Evolutionary conservation across 2,888 invertebrate genomes (phyloP).

Genomic region (Rhingia campestris): DNA sequence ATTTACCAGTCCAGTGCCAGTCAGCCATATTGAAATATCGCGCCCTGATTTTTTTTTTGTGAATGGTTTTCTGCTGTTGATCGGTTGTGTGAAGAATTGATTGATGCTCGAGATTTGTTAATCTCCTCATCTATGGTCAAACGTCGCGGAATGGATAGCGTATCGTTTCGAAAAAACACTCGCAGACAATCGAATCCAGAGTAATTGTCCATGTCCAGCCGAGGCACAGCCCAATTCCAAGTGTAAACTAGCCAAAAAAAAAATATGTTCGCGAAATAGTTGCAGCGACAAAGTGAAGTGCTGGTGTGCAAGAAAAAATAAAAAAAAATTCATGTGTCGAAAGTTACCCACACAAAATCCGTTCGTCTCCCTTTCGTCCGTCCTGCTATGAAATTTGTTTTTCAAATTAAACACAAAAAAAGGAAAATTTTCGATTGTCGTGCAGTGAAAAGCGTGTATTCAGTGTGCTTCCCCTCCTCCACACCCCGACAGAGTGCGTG

Average conservation of each 20-base stretch:
- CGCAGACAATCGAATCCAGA: conserved; percentile 35
- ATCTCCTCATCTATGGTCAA: conserved; percentile 38
- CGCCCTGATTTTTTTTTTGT: conserved; percentile 67
- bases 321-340: conserved; percentile 58
- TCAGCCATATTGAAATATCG: conserved; percentile 74
- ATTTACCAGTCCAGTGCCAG: conserved; percentile 55
- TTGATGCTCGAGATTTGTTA: conserved; percentile 54
- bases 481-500: conserved; percentile 29
- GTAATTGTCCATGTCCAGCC: conserved; percentile 35
- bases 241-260: conserved; percentile 39
- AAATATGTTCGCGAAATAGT: background rate
- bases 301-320: conserved; percentile 23
- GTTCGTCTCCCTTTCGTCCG: conserved; percentile 36
- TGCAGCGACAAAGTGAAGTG: conserved; percentile 55
- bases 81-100: conserved; percentile 64
- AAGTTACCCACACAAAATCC: conserved; percentile 55
- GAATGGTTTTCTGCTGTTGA: conserved; percentile 61
- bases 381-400: conserved; percentile 5
- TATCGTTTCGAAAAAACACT: conserved; percentile 40
- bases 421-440: conserved; percentile 51
- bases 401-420: conserved; percentile 42
- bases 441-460: conserved; percentile 51
- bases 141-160: conserved; percentile 66
- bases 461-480: conserved; percentile 29
- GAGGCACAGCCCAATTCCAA: conserved; percentile 55